Conservation (phyloP, 2,113 vertebrate genomes). For the Petroica traversi region DNA sequence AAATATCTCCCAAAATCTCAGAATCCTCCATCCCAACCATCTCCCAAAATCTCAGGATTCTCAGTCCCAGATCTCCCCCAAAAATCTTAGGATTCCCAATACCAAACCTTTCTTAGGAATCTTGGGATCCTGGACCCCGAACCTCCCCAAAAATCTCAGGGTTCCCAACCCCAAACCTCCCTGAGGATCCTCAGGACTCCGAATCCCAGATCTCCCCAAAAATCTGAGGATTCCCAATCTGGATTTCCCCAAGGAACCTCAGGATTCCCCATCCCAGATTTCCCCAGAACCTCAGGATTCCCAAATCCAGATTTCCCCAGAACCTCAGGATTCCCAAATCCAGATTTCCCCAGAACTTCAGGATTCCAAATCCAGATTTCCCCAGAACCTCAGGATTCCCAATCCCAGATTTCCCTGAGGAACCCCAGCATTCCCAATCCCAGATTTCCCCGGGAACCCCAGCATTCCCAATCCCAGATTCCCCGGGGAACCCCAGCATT, state of each 20-base stretch:
- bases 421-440: too few relatives aligned
- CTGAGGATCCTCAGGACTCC: background rate
- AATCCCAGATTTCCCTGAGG: background rate
- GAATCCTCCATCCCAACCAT: background rate
- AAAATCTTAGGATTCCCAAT: accelerated
- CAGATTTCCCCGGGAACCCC: too few relatives aligned
- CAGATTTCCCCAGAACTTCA: accelerated
- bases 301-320: accelerated
- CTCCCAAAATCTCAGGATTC: accelerated
- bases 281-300: accelerated
- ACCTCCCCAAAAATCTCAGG: background rate
- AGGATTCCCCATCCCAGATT: accelerated
- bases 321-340: accelerated
- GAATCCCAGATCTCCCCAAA: too few relatives aligned
- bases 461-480: too few relatives aligned
- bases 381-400: too few relatives aligned
- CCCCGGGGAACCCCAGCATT: too few relatives aligned
- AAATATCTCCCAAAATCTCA: accelerated
- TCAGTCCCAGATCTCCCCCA: accelerated
- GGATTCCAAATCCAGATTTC: too few relatives aligned
- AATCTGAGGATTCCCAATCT: accelerated
- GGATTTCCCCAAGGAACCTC: background rate
- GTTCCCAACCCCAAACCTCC: background rate
- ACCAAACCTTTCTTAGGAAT: background rate
- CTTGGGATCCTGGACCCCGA: background rate